Percentiles rank a stretch among this genome's conserved stretches.
phyloP scores from a whole-genome alignment of 2,797 vertebrate genomes.

The Tapera naevia region DNA sequence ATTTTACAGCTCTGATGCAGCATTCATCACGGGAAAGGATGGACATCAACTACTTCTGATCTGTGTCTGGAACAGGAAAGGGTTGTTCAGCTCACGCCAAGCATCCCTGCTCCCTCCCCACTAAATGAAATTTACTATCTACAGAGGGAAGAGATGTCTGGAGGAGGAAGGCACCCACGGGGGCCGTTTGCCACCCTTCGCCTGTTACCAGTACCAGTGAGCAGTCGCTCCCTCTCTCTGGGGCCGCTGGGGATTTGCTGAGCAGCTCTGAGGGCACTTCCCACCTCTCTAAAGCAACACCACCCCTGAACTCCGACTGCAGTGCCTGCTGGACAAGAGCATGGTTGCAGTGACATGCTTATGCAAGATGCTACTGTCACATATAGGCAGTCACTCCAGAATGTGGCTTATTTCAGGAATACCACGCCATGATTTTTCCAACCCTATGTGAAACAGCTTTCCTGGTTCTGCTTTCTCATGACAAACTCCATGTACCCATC shows the following conservation, averaged over 20 bases:
- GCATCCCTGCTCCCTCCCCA: neutral
- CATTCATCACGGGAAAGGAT: neutral
- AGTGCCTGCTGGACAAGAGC: neutral
- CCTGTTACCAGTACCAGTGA: neutral
- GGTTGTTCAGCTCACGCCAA: neutral
- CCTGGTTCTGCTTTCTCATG: neutral
- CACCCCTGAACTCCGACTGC: neutral
- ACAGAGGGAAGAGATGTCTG: no score
- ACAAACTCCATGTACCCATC: neutral
- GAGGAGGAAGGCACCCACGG: no score
- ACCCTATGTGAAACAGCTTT: neutral
- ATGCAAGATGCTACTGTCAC: neutral
- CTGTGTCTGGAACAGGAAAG: neutral
- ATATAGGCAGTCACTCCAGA: neutral
- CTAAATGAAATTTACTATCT: fast-evolving
- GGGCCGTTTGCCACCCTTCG: no score
- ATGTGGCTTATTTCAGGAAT: neutral
- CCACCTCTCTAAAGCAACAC: neutral
- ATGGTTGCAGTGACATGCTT: neutral
- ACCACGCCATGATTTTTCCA: neutral
- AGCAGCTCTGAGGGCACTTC: neutral
- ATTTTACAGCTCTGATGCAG: no score
- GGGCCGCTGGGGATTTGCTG: neutral
- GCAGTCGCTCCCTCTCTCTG: no score
- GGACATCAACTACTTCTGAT: neutral